Evolutionary conservation across 2,797 vertebrate genomes (phyloP).

Genomic region (Enteromius paludinosus): DNA sequence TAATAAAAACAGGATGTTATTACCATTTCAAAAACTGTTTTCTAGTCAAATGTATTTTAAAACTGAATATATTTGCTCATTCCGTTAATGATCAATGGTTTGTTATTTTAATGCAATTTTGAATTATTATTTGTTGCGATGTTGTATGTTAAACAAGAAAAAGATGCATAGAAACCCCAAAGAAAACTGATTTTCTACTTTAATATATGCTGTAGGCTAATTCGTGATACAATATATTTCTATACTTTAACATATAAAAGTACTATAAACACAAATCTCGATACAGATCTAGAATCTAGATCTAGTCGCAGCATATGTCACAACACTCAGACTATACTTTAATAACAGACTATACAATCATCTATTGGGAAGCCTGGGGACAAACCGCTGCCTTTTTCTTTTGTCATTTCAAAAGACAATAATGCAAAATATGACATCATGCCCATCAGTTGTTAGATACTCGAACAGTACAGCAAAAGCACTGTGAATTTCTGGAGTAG

Average conservation of each 20-base stretch:
- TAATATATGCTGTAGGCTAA: not conserved
- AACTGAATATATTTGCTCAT: not conserved
- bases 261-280: not conserved
- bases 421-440: conserved; percentile 5
- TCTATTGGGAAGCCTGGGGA: not conserved
- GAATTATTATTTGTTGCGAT: not conserved
- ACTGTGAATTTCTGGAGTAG: not conserved
- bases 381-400: conserved; percentile 16
- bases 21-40: too few species aligned
- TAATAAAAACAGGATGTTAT: not conserved
- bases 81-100: not conserved
- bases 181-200: not conserved
- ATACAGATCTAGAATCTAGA: not conserved
- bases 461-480: not conserved
- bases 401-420: conserved; percentile 20
- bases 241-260: not conserved
- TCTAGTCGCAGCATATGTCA: not conserved
- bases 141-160: not conserved
- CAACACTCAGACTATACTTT: not conserved
- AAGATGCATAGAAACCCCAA: not conserved
- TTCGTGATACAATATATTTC: not conserved
- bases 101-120: not conserved
- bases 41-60: too few species aligned
- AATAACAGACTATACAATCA: conserved; percentile 16
- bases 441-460: not conserved